These are phyloP conservation scores for Rynchops niger DNA, from an alignment of 2,113 vertebrate species.

Conservation along the genomic window DNA sequence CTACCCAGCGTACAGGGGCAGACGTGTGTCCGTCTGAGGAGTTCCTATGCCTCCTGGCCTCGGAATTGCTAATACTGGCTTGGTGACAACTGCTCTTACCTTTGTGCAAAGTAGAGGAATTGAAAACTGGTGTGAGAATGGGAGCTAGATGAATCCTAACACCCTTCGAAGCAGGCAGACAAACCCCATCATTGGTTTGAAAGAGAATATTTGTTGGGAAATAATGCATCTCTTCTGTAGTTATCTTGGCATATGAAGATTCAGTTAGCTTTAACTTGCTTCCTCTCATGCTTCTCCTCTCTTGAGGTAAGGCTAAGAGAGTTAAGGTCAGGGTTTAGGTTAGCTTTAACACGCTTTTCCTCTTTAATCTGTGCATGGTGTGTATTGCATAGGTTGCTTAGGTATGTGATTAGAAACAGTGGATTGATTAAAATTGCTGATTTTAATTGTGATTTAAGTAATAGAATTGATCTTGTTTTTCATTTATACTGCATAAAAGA, in stretches of 20 bases:
- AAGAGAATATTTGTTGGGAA: background rate
- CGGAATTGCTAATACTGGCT: rapidly evolving
- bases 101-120: background rate
- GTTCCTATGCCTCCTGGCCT: background rate
- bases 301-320: background rate
- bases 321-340: constrained; percentile 34
- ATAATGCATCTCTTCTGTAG: background rate
- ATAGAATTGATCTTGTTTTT: background rate
- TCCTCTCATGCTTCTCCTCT: background rate
- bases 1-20: rapidly evolving
- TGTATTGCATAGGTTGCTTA: background rate
- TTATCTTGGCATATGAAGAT: background rate
- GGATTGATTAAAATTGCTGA: background rate
- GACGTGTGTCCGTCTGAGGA: rapidly evolving
- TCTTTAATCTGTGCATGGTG: background rate
- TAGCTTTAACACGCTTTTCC: constrained; percentile 32
- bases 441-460: background rate
- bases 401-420: background rate
- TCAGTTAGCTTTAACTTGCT: background rate
- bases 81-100: rapidly evolving
- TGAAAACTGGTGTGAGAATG: background rate
- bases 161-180: rapidly evolving
- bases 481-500: rapidly evolving
- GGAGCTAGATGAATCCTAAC: background rate
- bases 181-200: rapidly evolving